phyloP scores from a whole-genome alignment of 2,113 vertebrate species.

The Trogon melanurus region DNA sequence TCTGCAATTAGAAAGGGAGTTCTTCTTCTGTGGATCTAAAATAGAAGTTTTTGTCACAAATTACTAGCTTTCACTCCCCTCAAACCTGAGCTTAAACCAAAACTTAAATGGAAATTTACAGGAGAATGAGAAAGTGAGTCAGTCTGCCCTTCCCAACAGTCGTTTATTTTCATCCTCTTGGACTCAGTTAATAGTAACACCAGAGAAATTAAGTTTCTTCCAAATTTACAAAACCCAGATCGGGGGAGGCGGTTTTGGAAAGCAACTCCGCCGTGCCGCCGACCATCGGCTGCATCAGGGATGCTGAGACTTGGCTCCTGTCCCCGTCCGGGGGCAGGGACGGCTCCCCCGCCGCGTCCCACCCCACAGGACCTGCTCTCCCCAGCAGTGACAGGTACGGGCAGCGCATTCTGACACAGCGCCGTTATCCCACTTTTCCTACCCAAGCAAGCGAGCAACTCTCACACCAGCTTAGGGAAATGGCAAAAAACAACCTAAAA shows the following conservation, averaged over 20 bases:
- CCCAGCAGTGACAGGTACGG: accelerated
- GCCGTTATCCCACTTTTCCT: not conserved
- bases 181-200: constrained; percentile 38
- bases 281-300: accelerated
- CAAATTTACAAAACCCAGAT: not conserved
- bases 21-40: constrained; percentile 19
- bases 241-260: not conserved
- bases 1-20: constrained; percentile 51
- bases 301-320: not conserved
- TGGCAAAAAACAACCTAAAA: accelerated
- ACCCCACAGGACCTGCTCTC: not conserved
- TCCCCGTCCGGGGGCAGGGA: not conserved
- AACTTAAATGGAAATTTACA: constrained; percentile 65
- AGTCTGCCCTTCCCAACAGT: constrained; percentile 49
- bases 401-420: not conserved
- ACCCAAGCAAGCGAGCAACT: accelerated
- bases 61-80: constrained; percentile 54
- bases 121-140: constrained; percentile 58
- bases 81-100: constrained; percentile 49
- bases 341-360: not conserved
- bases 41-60: constrained; percentile 52
- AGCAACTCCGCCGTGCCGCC: not conserved
- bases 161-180: constrained; percentile 4
- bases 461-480: not conserved
- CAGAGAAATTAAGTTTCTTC: constrained; percentile 13